Conservation (phyloP, 2,797 vertebrate genomes). For the Phoebastria nigripes region DNA sequence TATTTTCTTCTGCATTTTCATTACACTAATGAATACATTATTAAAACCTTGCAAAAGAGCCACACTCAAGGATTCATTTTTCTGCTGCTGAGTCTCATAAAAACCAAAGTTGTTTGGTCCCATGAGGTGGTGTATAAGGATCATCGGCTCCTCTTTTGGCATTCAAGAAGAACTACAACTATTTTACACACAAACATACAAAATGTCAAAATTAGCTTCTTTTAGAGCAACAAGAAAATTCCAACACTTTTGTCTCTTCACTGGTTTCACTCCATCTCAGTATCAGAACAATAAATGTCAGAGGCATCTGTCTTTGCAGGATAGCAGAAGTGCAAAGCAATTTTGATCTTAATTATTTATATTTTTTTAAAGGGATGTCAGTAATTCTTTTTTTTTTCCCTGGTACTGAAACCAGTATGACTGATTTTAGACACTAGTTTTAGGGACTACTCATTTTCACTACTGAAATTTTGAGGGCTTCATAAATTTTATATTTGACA, state of each 20-base stretch:
- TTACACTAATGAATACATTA: background rate
- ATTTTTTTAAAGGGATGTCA: background rate
- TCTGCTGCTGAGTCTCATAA: background rate
- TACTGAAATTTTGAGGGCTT: background rate
- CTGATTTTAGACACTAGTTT: background rate
- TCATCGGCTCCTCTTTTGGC: background rate
- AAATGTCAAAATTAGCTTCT: background rate
- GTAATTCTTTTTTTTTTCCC: background rate
- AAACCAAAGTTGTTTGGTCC: background rate
- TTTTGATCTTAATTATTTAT: background rate
- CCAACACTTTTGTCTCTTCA: background rate
- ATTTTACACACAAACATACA: background rate
- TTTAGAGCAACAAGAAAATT: background rate
- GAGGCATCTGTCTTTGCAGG: background rate
- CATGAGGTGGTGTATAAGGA: background rate
- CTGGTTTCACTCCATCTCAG: background rate
- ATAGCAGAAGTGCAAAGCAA: background rate
- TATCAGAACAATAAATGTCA: background rate
- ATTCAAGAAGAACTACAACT: background rate
- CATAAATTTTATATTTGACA: background rate
- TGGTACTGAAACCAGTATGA: background rate
- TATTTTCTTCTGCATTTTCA: background rate
- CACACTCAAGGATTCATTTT: background rate
- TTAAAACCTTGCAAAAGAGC: background rate
- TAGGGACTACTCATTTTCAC: background rate